phyloP scores from a whole-genome alignment of 2,797 vertebrate species.

The Linurgus olivaceus region DNA sequence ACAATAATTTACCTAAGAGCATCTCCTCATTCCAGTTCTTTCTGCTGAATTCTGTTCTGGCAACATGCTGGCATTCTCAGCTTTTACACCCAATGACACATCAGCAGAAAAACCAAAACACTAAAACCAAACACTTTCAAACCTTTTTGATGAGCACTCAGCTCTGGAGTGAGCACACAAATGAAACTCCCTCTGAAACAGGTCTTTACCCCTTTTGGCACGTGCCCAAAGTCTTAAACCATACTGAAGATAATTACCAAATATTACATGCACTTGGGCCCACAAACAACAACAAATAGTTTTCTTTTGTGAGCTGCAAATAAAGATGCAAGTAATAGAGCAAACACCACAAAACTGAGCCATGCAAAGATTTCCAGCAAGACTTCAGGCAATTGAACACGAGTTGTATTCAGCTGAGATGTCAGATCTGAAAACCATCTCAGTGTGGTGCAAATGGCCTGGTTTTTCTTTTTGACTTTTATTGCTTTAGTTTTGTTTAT shows the following conservation, averaged over 20 bases:
- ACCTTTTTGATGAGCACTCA: background rate
- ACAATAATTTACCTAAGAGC: background rate
- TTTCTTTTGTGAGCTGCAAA: background rate
- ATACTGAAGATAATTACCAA: background rate
- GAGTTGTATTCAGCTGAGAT: slow-evolving; percentile 12
- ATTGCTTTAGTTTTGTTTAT: slow-evolving; percentile 64
- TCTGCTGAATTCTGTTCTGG: background rate
- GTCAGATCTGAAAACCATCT: slow-evolving; percentile 55
- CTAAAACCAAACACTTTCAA: background rate
- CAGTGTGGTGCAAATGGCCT: slow-evolving; percentile 42
- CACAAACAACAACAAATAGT: background rate
- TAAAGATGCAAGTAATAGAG: background rate
- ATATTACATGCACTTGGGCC: background rate
- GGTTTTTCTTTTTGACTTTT: slow-evolving; percentile 50
- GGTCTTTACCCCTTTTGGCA: background rate
- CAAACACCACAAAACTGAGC: background rate
- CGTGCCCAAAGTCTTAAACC: background rate
- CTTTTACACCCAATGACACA: background rate
- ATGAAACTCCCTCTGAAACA: background rate
- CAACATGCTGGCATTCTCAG: rapidly evolving
- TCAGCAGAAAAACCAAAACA: background rate
- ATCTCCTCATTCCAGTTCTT: background rate
- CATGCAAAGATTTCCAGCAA: background rate
- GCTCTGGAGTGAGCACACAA: background rate
- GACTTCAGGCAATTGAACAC: slow-evolving; percentile 21